These are phyloP conservation scores for Rhineura floridana DNA, from an alignment of 2,113 vertebrate species.

Conservation along the genomic window DNA sequence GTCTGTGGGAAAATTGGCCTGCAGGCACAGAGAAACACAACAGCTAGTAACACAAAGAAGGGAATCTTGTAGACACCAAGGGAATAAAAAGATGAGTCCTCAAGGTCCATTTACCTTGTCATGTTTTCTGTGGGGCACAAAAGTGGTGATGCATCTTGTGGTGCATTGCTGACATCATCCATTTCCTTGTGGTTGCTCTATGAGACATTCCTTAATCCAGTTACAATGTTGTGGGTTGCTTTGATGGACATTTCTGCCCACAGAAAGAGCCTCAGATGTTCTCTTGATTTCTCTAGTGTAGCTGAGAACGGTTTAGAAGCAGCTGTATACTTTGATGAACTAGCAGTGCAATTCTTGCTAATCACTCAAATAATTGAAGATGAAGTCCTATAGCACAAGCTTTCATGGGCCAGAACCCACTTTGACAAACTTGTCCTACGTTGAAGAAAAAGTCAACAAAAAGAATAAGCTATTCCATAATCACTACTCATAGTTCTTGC, in stretches of 20 bases:
- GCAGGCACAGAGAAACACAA: not conserved
- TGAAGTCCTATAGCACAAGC: too few relatives aligned
- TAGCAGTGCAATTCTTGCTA: not conserved
- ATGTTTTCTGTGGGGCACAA: not conserved
- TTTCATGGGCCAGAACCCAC: too few relatives aligned
- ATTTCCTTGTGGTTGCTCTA: not conserved
- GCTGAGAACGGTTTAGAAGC: not conserved
- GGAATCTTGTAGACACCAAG: not conserved
- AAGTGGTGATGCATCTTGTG: not conserved
- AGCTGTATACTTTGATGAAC: not conserved
- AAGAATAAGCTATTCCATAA: not conserved
- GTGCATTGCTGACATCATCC: not conserved
- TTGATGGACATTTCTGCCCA: not conserved
- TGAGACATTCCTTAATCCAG: constrained; percentile 15
- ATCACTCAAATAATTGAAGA: not conserved
- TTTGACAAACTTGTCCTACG: not conserved
- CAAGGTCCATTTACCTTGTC: not conserved
- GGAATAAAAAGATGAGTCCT: not conserved
- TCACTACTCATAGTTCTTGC: too few relatives aligned
- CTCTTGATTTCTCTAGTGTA: not conserved
- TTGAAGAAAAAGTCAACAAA: not conserved
- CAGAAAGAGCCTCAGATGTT: not conserved
- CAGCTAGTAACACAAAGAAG: not conserved
- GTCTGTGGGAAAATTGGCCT: not conserved
- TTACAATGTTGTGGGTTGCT: not conserved